Evolutionary conservation across 53 echinoderm and acorn worm species (phyloP).

Genomic region (Mesocentrotus franciscanus): DNA sequence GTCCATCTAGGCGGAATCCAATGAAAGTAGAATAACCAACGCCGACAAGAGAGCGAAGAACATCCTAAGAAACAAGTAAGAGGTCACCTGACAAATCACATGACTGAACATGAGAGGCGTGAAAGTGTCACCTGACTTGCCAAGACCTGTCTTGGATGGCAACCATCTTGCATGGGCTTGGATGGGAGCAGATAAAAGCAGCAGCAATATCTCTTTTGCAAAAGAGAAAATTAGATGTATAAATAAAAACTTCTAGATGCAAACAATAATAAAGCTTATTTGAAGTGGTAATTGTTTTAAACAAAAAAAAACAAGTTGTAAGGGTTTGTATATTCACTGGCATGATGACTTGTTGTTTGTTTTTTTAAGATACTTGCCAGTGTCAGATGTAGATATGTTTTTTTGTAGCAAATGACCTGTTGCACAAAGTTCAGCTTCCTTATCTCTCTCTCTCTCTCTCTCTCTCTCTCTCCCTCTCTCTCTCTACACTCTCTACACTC

Average conservation of each 20-base stretch:
- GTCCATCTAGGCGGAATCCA: constrained; percentile 81
- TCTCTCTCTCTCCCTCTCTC: not conserved
- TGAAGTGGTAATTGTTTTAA: not conserved
- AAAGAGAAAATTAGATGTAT: not conserved
- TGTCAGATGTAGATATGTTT: constrained; percentile 1
- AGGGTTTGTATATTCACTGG: not conserved
- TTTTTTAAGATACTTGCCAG: constrained; percentile 34
- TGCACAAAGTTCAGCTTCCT: not conserved
- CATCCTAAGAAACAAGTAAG: constrained; percentile 81
- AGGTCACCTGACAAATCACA: constrained; percentile 51
- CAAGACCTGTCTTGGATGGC: not conserved
- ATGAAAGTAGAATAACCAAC: constrained; percentile 82
- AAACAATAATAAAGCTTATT: not conserved
- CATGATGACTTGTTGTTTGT: not conserved
- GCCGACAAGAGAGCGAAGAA: constrained; percentile 97
- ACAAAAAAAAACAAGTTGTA: not conserved
- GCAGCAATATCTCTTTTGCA: constrained; percentile 52
- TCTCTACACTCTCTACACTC: not conserved
- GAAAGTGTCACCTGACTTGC: constrained; percentile 43
- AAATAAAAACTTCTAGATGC: not conserved
- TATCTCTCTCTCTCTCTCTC: not conserved
- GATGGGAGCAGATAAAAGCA: not conserved
- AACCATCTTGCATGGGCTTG: constrained; percentile 10
- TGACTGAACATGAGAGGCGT: constrained; percentile 19
- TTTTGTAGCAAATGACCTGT: not conserved